Conservation (phyloP, 2,797 vertebrate species). For the Sibirionetta formosa region DNA sequence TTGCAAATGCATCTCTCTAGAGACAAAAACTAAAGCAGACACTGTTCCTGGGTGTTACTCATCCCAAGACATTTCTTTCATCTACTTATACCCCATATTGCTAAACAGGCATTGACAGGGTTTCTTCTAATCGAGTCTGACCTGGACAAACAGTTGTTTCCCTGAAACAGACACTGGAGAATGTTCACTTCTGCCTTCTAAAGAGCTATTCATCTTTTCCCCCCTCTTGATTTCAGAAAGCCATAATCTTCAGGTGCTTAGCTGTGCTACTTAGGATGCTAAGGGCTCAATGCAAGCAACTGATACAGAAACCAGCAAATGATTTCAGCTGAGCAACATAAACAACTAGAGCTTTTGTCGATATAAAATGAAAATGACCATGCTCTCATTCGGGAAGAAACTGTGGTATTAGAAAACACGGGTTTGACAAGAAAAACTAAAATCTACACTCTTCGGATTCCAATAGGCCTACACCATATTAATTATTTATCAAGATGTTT, state of each 20-base stretch:
- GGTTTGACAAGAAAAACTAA: constrained; percentile 14
- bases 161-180: neutral
- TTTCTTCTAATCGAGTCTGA: neutral
- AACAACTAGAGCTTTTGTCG: neutral
- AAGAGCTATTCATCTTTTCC: neutral
- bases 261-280: neutral
- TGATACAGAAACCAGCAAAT: neutral
- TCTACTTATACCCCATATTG: neutral
- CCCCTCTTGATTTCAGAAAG: neutral
- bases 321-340: neutral
- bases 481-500: constrained; percentile 81
- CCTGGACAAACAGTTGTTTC: neutral
- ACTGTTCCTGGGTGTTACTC: neutral
- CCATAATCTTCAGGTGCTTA: neutral
- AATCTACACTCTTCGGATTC: constrained; percentile 61
- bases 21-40: neutral
- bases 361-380: constrained; percentile 22
- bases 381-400: neutral
- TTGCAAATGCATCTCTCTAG: neutral
- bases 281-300: neutral
- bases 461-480: constrained; percentile 44
- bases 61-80: neutral
- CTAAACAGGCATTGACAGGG: neutral
- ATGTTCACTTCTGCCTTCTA: neutral
- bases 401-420: constrained; percentile 5